Conservation (phyloP, 2,888 invertebrate genomes). For the Helicoverpa assulta region DNA sequence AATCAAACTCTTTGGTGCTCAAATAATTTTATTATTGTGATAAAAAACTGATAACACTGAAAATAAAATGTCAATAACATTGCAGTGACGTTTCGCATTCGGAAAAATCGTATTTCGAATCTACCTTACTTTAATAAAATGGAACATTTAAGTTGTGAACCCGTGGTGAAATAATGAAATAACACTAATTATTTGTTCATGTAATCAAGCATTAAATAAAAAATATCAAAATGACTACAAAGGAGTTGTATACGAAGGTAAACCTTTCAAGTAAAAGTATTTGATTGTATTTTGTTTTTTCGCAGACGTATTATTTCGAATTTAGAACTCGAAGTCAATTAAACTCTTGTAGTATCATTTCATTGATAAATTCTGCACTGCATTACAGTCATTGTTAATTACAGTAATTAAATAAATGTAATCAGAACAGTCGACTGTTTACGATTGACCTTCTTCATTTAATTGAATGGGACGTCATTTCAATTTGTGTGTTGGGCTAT, state of each 20-base stretch:
- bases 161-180: conserved; percentile 81
- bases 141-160: conserved; percentile 77
- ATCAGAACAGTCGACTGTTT: conserved; percentile 46
- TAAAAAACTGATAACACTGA: conserved; percentile 77
- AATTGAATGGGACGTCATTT: conserved; percentile 53
- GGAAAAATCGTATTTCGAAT: conserved; percentile 79
- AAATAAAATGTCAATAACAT: conserved; percentile 80
- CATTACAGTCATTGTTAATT: background rate
- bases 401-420: conserved; percentile 23
- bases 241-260: conserved; percentile 89
- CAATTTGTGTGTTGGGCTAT: conserved; percentile 33
- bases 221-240: conserved; percentile 86
- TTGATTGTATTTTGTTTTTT: conserved; percentile 59
- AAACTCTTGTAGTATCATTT: conserved; percentile 21
- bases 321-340: conserved; percentile 54
- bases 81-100: conserved; percentile 86
- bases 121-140: conserved; percentile 85
- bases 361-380: background rate
- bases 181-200: conserved; percentile 60
- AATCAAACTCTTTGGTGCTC: conserved; percentile 27
- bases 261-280: conserved; percentile 59
- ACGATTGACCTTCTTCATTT: conserved; percentile 59
- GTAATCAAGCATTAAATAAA: conserved; percentile 54
- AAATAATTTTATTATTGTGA: conserved; percentile 50
- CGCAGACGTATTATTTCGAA: conserved; percentile 52